Base-by-base conservation (phyloP, 2,888 invertebrate genomes). In the Zygaena filipendulae region DNA sequence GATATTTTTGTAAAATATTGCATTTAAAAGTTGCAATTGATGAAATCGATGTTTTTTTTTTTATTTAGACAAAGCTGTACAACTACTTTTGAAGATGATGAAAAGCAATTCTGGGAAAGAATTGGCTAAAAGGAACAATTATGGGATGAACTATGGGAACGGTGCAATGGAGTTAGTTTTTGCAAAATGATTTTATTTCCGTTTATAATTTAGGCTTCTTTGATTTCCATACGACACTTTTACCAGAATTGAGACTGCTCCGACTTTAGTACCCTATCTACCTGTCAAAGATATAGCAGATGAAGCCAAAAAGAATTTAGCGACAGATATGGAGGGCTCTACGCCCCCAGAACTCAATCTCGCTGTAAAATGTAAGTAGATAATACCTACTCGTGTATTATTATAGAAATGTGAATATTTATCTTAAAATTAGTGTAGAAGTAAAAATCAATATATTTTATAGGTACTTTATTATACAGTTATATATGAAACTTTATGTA, bases 251-350 rank as follows among this genome's bases (percentile, higher is more conserved):
- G 58, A 63, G 43, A 43, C 45, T 6, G 47, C 71, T 2, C 67
- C 68, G 0, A 13, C 35, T 1, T 16, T 71, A 6, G 36, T 55
- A 1, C 59, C 71, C 3, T 67, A 45, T 36, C 38, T 56, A 13
- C 66, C 69, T 0, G 37, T 72, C 1, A 70, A 66, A 42, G 71
- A 70, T 33, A 57, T 72, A 3, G 49, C 62, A 7, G 56, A 61
- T 22, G 71, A 70, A 42, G 53, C 46, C 2, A 61, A 56, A 35
- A 32, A 19, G 2, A 58, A 56, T 18, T 41, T 71, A 13, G 35
- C 37, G 1, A 38, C 30, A 19, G 62, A 66, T 13, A 51, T 67
- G 43, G 45, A 54, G 27, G 23, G 25, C 3, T 11, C 32, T 3
- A 60, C 59, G 2, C 59, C 67, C 2, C 9, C 50, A 4, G 46